Base-by-base conservation (phyloP, 2,888 invertebrate genomes). In the Heliconius hortense region DNA sequence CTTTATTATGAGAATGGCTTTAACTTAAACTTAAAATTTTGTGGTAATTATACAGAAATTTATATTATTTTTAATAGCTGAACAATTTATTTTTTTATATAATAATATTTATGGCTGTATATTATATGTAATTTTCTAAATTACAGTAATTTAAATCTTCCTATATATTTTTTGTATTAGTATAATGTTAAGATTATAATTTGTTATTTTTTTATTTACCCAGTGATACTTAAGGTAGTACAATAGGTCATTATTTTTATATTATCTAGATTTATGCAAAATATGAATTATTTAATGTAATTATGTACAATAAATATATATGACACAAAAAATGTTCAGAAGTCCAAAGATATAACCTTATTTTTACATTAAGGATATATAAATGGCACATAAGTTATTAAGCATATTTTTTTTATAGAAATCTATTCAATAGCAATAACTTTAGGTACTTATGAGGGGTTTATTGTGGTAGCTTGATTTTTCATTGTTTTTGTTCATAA, bases 381-480 rank as follows among this genome's bases (percentile, higher is more conserved):
- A 69, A 56, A 69, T 69, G 69, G 69, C 69, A 69, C 69, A 56
- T 56, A 31, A 13, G n/a, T n/a, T 68, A 26, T 68, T 48, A 24
- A 48, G 28, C n/a, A 53, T 68, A 31, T 13, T 31, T 28, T 68
- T n/a, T 21, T 10, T 18, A 26, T 26, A 48, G 4, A 68, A 18
- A 26, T 18, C 18, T 43, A 21, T 28, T 68, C 28, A 31, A 68
- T 31, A 28, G 53, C 21, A 68, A 28, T 66, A 67, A 48, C 10
- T 28, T 10, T 28, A 48, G 48, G 48, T 48, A 39, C 43, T 48
- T 67, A 8, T 26, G 13, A 11, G 28, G 28, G 13, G 31, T 31
- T 63, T n/a, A 21, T n/a, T 11, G 4, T 35, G 39, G 24, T 39
- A 39, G 35, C 13, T 64, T 39, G 66, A 24, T 24, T 64, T 39